Conservation (phyloP, 2,797 vertebrate genomes). For the Philypnodon macrostomus region DNA sequence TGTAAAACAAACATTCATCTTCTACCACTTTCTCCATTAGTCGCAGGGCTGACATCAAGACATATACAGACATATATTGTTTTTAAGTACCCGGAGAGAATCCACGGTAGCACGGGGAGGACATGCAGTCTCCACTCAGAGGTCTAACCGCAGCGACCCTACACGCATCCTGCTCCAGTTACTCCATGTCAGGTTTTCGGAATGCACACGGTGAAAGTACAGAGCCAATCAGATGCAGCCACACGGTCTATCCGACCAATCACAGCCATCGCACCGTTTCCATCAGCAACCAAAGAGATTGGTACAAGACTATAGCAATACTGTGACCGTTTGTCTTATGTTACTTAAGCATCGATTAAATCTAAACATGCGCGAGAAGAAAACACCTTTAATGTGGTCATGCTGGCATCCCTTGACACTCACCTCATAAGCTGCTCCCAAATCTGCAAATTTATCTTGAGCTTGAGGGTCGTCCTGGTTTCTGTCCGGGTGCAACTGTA, state of each 20-base stretch:
- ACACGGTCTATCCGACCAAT: constrained; percentile 77
- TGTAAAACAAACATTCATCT: constrained; percentile 2
- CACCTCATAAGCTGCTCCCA: constrained; percentile 97
- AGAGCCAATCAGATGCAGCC: constrained; percentile 78
- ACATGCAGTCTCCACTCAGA: too few species aligned
- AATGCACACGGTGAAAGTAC: neutral
- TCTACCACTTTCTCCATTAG: too few species aligned
- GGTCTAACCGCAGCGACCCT: too few species aligned
- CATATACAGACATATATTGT: too few species aligned
- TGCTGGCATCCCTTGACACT: too few species aligned
- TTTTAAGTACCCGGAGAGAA: too few species aligned
- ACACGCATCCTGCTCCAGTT: constrained; percentile 9
- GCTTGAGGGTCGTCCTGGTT: constrained; percentile 94
- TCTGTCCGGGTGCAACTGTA: constrained; percentile 95
- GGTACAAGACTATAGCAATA: constrained; percentile 18
- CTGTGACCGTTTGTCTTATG: too few species aligned
- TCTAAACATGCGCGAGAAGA: too few species aligned
- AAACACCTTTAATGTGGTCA: too few species aligned
- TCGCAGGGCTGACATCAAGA: too few species aligned
- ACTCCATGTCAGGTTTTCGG: constrained; percentile 51
- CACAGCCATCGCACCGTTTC: constrained; percentile 43
- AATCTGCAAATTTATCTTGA: constrained; percentile 94
- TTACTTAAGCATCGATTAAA: too few species aligned
- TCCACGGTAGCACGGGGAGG: too few species aligned
- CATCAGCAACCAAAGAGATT: constrained; percentile 57